Evolutionary conservation across 2,113 vertebrate species (phyloP).

Genomic region (Triplophysa siluroides): DNA sequence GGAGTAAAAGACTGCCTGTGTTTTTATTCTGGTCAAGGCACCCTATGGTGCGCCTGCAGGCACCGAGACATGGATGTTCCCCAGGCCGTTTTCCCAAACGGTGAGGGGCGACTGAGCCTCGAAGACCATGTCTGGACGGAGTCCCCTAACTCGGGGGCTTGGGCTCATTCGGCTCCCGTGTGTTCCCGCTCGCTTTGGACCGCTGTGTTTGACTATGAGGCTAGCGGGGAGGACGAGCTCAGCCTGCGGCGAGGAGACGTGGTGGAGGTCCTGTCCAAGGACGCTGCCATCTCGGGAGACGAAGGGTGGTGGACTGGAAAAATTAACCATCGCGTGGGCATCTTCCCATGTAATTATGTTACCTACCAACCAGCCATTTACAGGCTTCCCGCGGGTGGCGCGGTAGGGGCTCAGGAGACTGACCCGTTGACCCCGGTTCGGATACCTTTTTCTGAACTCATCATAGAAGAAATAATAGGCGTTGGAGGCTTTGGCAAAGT

Average conservation of each 20-base stretch:
- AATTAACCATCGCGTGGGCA: conserved; percentile 83
- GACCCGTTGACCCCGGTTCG: conserved; percentile 75
- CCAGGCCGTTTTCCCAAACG: conserved; percentile 81
- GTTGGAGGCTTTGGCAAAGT: conserved; percentile 95
- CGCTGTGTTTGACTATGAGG: conserved; percentile 85
- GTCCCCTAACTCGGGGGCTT: conserved; percentile 66
- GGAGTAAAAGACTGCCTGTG: conserved; percentile 13
- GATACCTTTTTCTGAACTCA: conserved; percentile 84
- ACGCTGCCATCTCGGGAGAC: conserved; percentile 84
- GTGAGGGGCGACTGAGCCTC: conserved; percentile 73
- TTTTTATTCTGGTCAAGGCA: conserved; percentile 62
- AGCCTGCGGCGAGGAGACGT: conserved; percentile 83
- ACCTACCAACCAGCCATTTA: conserved; percentile 75
- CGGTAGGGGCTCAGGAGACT: conserved; percentile 58
- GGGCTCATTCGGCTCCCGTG: conserved; percentile 77
- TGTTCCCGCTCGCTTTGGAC: conserved; percentile 81
- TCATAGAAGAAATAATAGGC: conserved; percentile 90
- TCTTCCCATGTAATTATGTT: conserved; percentile 88
- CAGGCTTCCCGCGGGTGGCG: conserved; percentile 64
- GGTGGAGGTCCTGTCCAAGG: conserved; percentile 87
- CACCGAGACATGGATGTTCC: conserved; percentile 80
- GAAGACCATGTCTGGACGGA: conserved; percentile 71
- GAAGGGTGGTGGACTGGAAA: conserved; percentile 91
- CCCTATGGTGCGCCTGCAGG: conserved; percentile 75
- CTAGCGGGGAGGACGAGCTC: conserved; percentile 86